Evolutionary conservation across 2,113 vertebrate genomes (phyloP).

Genomic region (Penelope pileata): DNA sequence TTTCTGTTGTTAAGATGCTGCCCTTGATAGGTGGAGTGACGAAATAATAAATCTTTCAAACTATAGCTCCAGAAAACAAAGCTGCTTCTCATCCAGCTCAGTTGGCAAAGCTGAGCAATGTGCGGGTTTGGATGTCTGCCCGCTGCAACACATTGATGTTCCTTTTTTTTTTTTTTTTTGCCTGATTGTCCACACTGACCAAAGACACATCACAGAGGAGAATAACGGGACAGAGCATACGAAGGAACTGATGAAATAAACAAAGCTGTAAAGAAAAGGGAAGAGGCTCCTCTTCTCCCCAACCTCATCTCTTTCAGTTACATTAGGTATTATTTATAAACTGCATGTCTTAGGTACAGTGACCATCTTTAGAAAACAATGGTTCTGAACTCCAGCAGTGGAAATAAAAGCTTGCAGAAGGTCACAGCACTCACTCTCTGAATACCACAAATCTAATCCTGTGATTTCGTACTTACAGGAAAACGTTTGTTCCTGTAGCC

Average conservation of each 20-base stretch:
- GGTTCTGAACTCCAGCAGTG: background rate
- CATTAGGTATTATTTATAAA: background rate
- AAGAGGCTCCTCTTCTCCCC: background rate
- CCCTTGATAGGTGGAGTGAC: background rate
- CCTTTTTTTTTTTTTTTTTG: background rate
- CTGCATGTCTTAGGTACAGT: fast-evolving
- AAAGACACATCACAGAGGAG: background rate
- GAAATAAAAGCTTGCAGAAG: background rate
- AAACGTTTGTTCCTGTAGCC: background rate
- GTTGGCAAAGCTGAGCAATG: background rate
- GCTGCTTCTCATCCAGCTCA: background rate
- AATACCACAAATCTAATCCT: background rate
- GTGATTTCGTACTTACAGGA: background rate
- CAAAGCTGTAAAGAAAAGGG: background rate
- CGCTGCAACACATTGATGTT: background rate
- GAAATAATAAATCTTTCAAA: background rate
- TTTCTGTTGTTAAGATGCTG: background rate
- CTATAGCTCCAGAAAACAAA: background rate
- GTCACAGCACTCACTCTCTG: background rate
- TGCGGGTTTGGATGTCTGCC: background rate
- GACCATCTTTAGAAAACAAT: background rate
- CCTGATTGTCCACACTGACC: background rate
- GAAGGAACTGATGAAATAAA: background rate
- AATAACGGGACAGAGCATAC: background rate
- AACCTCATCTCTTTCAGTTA: background rate